These are phyloP conservation scores for Microctenopoma lineatum DNA, from an alignment of 2,797 vertebrate genomes.

Conservation along the genomic window DNA sequence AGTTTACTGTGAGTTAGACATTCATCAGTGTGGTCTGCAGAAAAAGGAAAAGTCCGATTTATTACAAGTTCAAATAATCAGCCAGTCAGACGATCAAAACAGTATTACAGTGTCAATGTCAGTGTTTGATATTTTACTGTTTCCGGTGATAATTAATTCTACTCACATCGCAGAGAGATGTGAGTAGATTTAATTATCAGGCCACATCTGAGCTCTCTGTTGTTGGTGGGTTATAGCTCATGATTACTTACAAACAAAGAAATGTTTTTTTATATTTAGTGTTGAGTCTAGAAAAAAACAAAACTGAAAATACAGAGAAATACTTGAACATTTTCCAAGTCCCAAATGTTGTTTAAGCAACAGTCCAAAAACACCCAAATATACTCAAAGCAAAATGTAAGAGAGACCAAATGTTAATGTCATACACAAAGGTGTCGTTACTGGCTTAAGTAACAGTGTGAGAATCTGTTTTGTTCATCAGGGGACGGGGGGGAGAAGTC, in stretches of 20 bases:
- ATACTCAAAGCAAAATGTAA: too few species aligned
- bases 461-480: conserved; percentile 79
- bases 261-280: not conserved
- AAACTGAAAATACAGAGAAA: not conserved
- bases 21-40: conserved; percentile 59
- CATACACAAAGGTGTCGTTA: conserved; percentile 34
- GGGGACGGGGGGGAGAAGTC: conserved; percentile 60
- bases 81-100: conserved; percentile 69
- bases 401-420: not conserved
- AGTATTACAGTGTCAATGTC: conserved; percentile 42
- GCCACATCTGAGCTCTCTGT: not conserved
- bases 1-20: conserved; percentile 51
- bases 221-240: not conserved
- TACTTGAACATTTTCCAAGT: too few species aligned
- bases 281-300: conserved; percentile 3
- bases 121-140: conserved; percentile 49
- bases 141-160: conserved; percentile 55
- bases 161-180: conserved; percentile 19
- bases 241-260: not conserved
- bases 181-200: conserved; percentile 23
- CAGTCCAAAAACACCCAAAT: too few species aligned
- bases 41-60: conserved; percentile 39
- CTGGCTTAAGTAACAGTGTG: conserved; percentile 51
- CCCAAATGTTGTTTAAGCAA: too few species aligned
- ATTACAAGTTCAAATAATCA: conserved; percentile 75